phyloP scores from a whole-genome alignment of 2,113 vertebrate species.

The Onychostruthus taczanowskii region DNA sequence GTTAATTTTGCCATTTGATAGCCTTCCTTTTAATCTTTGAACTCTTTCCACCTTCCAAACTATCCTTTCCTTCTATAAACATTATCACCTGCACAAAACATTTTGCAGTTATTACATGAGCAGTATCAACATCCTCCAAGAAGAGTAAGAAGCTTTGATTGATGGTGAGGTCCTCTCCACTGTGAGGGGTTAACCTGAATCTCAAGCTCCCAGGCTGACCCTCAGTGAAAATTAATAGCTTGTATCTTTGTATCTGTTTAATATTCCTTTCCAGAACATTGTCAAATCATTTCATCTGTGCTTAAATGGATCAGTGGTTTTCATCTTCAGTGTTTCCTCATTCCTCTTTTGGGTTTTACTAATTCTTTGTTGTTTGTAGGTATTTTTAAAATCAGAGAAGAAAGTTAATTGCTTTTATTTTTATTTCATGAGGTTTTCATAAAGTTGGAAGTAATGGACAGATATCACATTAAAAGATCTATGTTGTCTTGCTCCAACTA shows the following conservation, averaged over 20 bases:
- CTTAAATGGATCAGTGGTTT: constrained; percentile 42
- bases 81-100: neutral
- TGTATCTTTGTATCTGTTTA: constrained; percentile 39
- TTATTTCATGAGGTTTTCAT: neutral
- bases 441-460: neutral
- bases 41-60: neutral
- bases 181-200: constrained; percentile 23
- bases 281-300: constrained; percentile 1
- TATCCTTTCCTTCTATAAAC: neutral
- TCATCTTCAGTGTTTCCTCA: constrained; percentile 17
- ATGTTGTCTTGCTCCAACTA: neutral
- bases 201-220: constrained; percentile 14
- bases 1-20: neutral
- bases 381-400: neutral
- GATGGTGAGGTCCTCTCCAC: neutral
- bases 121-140: neutral
- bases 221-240: constrained; percentile 46
- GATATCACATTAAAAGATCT: neutral
- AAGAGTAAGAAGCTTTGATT: neutral
- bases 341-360: neutral
- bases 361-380: neutral
- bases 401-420: neutral
- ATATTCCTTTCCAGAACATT: constrained; percentile 23
- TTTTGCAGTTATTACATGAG: neutral
- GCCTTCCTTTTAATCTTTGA: neutral